Conservation (phyloP, 2,888 invertebrate genomes). For the Thumatha senex region DNA sequence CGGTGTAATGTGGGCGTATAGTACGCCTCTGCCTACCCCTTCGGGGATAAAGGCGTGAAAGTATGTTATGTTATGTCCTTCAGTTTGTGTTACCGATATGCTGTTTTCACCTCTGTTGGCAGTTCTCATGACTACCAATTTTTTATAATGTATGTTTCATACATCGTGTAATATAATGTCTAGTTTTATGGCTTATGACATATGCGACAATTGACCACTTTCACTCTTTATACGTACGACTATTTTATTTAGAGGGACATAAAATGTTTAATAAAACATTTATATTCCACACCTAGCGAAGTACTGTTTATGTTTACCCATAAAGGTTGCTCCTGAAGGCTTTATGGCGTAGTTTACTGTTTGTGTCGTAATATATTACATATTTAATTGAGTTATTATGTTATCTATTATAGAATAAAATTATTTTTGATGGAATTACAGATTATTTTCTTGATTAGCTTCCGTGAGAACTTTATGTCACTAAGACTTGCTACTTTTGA, state of each 20-base stretch:
- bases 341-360: slow-evolving; percentile 2
- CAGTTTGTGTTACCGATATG: too few relatives aligned
- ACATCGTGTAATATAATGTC: slow-evolving; percentile 5
- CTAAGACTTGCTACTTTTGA: too few relatives aligned
- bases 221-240: slow-evolving; percentile 21
- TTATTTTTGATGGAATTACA: neutral
- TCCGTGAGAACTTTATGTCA: too few relatives aligned
- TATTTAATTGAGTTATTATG: neutral
- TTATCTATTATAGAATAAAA: neutral
- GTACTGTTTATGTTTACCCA: slow-evolving; percentile 1
- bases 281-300: slow-evolving; percentile 10
- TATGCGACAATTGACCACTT: slow-evolving; percentile 19
- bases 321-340: neutral
- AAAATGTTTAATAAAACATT: slow-evolving; percentile 20
- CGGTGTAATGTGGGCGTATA: too few relatives aligned
- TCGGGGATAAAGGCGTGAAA: too few relatives aligned
- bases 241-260: slow-evolving; percentile 11
- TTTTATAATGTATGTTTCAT: neutral
- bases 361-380: slow-evolving; percentile 1
- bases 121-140: too few relatives aligned
- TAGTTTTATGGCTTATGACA: slow-evolving; percentile 6
- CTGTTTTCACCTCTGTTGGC: too few relatives aligned
- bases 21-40: too few relatives aligned
- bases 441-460: too few relatives aligned
- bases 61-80: too few relatives aligned